Conservation (phyloP, 2,113 vertebrate genomes). For the Coregonus clupeaformis region DNA sequence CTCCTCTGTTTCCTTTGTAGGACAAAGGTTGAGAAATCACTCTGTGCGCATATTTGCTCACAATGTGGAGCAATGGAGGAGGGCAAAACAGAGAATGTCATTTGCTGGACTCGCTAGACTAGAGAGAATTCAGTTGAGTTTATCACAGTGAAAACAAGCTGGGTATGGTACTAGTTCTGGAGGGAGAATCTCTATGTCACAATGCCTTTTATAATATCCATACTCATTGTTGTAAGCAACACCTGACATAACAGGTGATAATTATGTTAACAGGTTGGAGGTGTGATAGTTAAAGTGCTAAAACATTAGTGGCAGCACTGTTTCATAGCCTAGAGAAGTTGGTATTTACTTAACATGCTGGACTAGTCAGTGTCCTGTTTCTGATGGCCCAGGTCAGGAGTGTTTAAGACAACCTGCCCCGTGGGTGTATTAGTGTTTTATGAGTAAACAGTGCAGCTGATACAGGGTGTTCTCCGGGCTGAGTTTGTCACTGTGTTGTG, state of each 20-base stretch:
- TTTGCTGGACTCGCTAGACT: neutral
- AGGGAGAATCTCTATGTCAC: too few species aligned
- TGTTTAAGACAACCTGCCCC: neutral
- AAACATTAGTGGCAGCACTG: too few species aligned
- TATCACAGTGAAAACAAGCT: conserved; percentile 69
- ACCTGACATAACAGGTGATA: neutral
- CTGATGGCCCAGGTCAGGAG: neutral
- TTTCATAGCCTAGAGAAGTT: too few species aligned
- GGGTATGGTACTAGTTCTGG: conserved; percentile 41
- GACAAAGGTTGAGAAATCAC: conserved; percentile 24
- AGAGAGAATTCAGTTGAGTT: conserved; percentile 55
- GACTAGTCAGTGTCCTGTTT: too few species aligned
- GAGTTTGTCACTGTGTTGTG: neutral
- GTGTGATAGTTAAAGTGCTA: too few species aligned
- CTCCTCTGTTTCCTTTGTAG: conserved; percentile 19
- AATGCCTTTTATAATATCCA: neutral
- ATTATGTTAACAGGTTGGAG: too few species aligned
- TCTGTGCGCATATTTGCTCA: conserved; percentile 44
- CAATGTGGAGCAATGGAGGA: neutral
- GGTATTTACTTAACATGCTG: too few species aligned
- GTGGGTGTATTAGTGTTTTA: too few species aligned
- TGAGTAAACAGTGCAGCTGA: neutral
- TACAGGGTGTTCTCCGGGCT: neutral
- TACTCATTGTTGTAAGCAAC: neutral
- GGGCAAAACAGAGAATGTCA: neutral